Evolutionary conservation across 2,888 invertebrate species (phyloP).

Genomic region (Cheilosia pagana): DNA sequence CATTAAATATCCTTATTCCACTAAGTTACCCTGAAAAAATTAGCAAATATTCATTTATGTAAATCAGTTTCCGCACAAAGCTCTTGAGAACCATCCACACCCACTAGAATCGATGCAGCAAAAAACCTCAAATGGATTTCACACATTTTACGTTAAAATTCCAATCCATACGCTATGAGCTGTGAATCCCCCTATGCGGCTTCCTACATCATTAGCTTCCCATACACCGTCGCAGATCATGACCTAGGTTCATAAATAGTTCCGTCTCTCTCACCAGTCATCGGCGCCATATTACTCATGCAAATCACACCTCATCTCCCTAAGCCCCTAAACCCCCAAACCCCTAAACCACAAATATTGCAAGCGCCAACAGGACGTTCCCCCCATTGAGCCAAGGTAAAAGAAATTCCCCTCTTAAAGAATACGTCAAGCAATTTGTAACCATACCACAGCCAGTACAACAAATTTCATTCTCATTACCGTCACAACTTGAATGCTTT

Average conservation of each 20-base stretch:
- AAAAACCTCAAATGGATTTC: neutral
- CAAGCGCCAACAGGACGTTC: constrained; percentile 46
- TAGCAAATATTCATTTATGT: too few species aligned
- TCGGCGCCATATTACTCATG: constrained; percentile 44
- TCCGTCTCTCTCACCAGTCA: constrained; percentile 10
- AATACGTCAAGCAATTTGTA: constrained; percentile 3
- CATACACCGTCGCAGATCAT: constrained; percentile 33
- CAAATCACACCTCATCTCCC: constrained; percentile 47
- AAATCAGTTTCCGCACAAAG: too few species aligned
- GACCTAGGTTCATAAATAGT: constrained; percentile 58
- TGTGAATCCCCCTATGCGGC: constrained; percentile 40
- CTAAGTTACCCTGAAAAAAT: too few species aligned
- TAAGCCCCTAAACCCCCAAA: too few species aligned
- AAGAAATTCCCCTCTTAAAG: constrained; percentile 26
- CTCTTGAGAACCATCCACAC: neutral
- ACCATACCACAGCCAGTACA: neutral
- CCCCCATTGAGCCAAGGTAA: constrained; percentile 15
- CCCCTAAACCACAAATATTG: constrained; percentile 25
- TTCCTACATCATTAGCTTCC: constrained; percentile 11
- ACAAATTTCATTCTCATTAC: constrained; percentile 31
- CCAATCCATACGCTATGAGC: neutral
- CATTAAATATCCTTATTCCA: too few species aligned
- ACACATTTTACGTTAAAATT: neutral
- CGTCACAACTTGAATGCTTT: constrained; percentile 45
- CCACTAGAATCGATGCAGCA: neutral